Percentiles rank a stretch among this genome's conserved stretches.
Conservation (phyloP, 1,140 invertebrate species). For the Caenorhabditis brenneri region DNA sequence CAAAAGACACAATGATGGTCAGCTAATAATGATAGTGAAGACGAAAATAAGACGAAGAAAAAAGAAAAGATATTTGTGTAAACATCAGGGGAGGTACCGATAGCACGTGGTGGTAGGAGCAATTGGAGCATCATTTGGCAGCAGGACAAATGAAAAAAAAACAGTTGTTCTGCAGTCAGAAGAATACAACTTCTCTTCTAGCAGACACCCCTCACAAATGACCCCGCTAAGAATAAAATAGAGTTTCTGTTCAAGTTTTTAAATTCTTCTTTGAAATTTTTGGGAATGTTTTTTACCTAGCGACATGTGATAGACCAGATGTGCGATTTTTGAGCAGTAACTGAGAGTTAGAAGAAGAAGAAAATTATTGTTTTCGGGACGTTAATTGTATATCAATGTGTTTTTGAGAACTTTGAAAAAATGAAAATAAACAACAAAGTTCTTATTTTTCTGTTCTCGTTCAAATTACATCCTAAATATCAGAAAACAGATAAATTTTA, state of each 20-base stretch:
- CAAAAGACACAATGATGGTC: neutral
- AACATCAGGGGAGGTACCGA: constrained; percentile 18
- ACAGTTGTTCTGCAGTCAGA: neutral
- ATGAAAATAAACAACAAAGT: neutral
- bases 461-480: too few relatives aligned
- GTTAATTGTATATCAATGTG: neutral
- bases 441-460: too few relatives aligned
- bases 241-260: neutral
- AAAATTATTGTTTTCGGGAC: neutral
- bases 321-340: neutral
- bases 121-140: neutral
- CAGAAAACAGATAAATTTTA: too few relatives aligned
- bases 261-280: neutral
- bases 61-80: constrained; percentile 38
- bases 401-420: neutral
- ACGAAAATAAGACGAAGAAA: neutral
- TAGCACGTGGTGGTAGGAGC: constrained; percentile 31
- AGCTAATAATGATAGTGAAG: neutral
- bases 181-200: neutral
- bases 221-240: neutral
- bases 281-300: neutral
- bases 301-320: neutral
- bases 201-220: neutral
- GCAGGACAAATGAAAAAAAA: neutral
- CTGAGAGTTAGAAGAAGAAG: neutral